Percentiles rank a stretch among this genome's conserved stretches.
These are phyloP conservation scores for Parasteatoda lunata DNA, from an alignment of 2,888 invertebrate species.

Conservation along the genomic window DNA sequence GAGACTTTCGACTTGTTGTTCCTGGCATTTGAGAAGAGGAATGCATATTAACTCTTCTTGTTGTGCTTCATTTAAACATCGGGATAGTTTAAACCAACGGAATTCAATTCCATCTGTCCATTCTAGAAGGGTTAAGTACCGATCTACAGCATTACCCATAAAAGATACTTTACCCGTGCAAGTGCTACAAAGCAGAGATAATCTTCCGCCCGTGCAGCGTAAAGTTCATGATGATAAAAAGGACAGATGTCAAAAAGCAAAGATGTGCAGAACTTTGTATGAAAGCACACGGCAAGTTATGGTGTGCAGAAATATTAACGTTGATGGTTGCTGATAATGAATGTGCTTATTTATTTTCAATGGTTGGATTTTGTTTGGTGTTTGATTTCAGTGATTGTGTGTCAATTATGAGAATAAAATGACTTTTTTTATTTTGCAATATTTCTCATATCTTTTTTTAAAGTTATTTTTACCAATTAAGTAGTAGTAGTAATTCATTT, in stretches of 20 bases:
- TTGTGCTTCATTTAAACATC: conserved; percentile 8
- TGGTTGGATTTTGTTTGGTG: background rate
- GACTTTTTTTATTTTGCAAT: too few relatives aligned
- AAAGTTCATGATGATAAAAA: conserved; percentile 12
- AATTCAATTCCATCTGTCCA: background rate
- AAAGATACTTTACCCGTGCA: background rate
- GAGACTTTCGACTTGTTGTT: conserved; percentile 22
- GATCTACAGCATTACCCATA: background rate
- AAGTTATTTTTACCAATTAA: too few relatives aligned
- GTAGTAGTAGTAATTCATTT: too few relatives aligned
- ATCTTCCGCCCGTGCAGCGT: background rate
- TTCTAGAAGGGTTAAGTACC: too few relatives aligned
- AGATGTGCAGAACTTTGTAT: conserved; percentile 62
- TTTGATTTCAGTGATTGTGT: background rate
- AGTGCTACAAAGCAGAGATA: background rate
- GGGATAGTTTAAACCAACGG: background rate
- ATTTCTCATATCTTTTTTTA: too few relatives aligned
- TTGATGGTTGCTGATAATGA: conserved; percentile 41
- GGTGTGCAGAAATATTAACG: conserved; percentile 44
- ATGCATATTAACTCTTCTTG: conserved; percentile 6
- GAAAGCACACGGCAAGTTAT: conserved; percentile 60
- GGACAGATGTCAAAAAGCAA: conserved; percentile 49
- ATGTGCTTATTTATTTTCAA: background rate
- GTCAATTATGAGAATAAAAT: background rate
- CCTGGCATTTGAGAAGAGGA: background rate